Conservation (phyloP, 2,888 invertebrate genomes). For the Parapristionchus giblindavisi region DNA sequence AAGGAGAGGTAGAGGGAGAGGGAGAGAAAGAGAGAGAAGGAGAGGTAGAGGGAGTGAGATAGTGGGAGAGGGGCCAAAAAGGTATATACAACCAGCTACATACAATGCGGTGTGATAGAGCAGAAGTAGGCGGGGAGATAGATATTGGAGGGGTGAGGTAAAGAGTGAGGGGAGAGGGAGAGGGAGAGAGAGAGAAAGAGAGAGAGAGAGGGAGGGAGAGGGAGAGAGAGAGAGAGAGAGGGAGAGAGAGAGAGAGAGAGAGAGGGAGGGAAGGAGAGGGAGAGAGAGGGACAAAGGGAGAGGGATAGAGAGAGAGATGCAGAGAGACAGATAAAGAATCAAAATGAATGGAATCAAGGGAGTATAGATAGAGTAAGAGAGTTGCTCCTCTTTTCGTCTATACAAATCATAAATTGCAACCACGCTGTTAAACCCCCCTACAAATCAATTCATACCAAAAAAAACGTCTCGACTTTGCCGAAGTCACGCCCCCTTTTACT, state of each 20-base stretch:
- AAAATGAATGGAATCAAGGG: no score
- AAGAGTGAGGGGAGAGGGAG: background rate
- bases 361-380: no score
- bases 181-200: constrained; percentile 10
- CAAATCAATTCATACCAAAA: no score
- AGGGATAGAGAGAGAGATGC: constrained; percentile 3
- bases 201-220: background rate
- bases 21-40: constrained; percentile 5
- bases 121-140: background rate
- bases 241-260: constrained; percentile 21
- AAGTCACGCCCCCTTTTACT: no score
- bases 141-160: constrained; percentile 8
- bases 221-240: no score
- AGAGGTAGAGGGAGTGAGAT: background rate
- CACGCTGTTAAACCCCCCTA: no score
- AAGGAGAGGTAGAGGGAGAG: background rate
- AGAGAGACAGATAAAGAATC: background rate
- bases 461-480: no score
- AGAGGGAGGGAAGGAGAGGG: constrained; percentile 26
- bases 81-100: no score
- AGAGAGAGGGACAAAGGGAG: constrained; percentile 13
- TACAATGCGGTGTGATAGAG: background rate
- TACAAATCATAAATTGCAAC: no score
- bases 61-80: background rate
- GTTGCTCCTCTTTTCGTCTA: no score